phyloP scores from a whole-genome alignment of 2,113 vertebrate genomes.

The Corythaeola cristata region DNA sequence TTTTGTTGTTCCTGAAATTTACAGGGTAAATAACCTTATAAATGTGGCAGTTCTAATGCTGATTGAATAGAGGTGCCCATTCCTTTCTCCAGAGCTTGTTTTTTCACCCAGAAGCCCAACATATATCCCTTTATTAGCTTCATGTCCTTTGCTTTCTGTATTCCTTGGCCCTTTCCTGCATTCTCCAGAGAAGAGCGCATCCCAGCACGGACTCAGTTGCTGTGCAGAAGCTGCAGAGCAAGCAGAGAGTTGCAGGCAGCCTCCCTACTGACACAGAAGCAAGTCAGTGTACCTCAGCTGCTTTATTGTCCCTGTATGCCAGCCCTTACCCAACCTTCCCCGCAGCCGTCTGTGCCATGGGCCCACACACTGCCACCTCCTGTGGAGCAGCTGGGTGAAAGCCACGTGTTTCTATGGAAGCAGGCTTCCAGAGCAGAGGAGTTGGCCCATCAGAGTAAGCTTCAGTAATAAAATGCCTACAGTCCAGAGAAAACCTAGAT shows the following conservation, averaged over 20 bases:
- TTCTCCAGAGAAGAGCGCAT: not conserved
- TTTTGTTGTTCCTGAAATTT: not conserved
- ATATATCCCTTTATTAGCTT: not conserved
- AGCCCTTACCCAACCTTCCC: not conserved
- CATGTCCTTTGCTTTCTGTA: not conserved
- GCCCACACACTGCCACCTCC: not conserved
- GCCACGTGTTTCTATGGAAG: not conserved
- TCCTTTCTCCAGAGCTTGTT: not conserved
- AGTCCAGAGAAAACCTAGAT: not conserved
- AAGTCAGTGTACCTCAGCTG: not conserved
- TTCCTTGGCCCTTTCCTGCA: not conserved
- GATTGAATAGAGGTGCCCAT: not conserved
- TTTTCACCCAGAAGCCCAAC: not conserved
- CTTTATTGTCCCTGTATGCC: not conserved
- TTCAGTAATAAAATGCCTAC: not conserved
- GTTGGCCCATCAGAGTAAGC: not conserved
- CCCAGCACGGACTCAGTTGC: not conserved
- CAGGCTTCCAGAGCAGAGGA: not conserved
- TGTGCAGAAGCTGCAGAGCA: not conserved
- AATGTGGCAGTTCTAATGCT: not conserved
- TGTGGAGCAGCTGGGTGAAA: not conserved
- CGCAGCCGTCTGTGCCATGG: accelerated
- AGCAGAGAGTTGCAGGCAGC: not conserved
- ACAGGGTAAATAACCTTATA: not conserved
- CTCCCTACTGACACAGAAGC: not conserved